Percentiles rank a stretch among this genome's conserved stretches.
Conservation (phyloP, 1,140 invertebrate species). For the Spodoptera frugiperda region DNA sequence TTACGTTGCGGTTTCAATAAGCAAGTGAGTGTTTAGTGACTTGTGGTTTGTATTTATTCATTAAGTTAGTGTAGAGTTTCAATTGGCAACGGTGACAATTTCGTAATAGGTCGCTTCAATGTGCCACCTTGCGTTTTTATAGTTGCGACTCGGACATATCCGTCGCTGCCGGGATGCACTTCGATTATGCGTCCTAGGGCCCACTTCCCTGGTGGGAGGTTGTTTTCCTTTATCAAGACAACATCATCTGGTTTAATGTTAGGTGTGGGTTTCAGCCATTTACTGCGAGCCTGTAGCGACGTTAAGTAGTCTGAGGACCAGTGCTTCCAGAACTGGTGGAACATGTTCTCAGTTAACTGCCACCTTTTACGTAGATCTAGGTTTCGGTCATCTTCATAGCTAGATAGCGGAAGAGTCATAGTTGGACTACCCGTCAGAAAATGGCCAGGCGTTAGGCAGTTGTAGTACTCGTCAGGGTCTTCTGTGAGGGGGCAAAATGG, state of each 20-base stretch:
- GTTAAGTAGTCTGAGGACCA: constrained; percentile 2
- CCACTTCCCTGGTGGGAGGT: too few relatives aligned
- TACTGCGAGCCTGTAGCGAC: constrained; percentile 38
- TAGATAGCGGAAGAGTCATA: background rate
- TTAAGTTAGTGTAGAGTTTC: background rate
- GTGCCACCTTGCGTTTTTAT: constrained; percentile 61
- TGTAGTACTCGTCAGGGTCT: constrained; percentile 35
- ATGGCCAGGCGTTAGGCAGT: constrained; percentile 16
- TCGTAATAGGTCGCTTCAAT: constrained; percentile 51
- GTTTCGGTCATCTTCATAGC: constrained; percentile 2
- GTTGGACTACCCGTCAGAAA: constrained; percentile 17
- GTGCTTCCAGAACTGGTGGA: background rate
- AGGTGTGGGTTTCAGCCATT: background rate
- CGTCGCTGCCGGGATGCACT: constrained; percentile 66
- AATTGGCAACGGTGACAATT: constrained; percentile 37
- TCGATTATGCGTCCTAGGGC: too few relatives aligned
- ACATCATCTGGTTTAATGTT: too few relatives aligned
- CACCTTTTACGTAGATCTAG: background rate
- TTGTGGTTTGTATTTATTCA: background rate
- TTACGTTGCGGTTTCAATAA: background rate
- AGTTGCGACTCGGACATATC: constrained; percentile 62
- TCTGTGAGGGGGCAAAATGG: constrained; percentile 24
- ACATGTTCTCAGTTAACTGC: constrained; percentile 7
- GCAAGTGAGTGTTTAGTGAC: background rate
- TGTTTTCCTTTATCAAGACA: too few relatives aligned